Evolutionary conservation across 1,140 invertebrate species (phyloP), one percentile per base, ranked within the genome.

Genomic region (Drosophila carrolli): DNA sequence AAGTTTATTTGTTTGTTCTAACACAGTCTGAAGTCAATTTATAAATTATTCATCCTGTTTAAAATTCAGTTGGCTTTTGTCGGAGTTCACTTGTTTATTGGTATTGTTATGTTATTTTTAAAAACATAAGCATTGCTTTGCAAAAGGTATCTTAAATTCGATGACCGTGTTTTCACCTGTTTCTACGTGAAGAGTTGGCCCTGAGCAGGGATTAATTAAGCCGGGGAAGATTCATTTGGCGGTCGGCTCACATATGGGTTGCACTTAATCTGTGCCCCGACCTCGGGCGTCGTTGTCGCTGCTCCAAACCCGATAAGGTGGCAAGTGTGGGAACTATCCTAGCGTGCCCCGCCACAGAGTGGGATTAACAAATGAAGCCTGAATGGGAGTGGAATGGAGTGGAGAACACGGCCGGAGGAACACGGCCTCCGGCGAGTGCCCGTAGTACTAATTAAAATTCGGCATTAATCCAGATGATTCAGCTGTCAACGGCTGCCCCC

Each of bases 401-500:
- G 13, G 4, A 16, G 13, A 51, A 19, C 3, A 23, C 23, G 23
- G 19, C 16, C 37, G n/a, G 9, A 29, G 14, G 59, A 32, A 41
- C 43, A 6, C 51, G 48, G 78, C 19, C 55, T 19, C 16, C 48
- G 47, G 56, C 67, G 58, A 51, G 46, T 66, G 67, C 57, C 65
- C 68, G 77, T 80, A 76, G 89, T 81, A 84, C 81, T 91, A 91
- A 91, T 91, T 91, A 91, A 91, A 91, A 91, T 91, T 91, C 88
- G 76, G 78, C 83, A 91, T 89, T 91, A 91, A 91, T 91, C 88
- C 89, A 79, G 80, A 89, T 89, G 84, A 89, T 90, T 90, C 85
- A 84, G 80, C 85, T 89, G 84, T 89, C 83, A 86, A 81, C 84
- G 68, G 43, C 40, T 57, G 51, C 58, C 66, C 47, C 23, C 23